A percentile compares a stretch with the other conserved stretches of the same genome.
These are phyloP conservation scores for Apocheima hispidaria DNA, from an alignment of 2,888 invertebrate genomes.

Conservation along the genomic window DNA sequence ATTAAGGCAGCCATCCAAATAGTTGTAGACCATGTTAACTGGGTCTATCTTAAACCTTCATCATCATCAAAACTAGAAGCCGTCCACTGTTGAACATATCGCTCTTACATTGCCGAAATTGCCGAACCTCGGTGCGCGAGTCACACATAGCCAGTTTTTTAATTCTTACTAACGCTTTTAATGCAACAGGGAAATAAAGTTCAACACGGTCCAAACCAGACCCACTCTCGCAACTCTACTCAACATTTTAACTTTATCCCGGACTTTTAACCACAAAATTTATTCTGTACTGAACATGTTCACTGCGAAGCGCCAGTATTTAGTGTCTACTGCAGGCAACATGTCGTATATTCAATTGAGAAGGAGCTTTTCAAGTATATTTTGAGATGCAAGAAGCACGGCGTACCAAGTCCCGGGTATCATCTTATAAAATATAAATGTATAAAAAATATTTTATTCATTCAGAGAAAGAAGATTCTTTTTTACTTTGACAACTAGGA, in stretches of 20 bases:
- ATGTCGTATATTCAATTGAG: background rate
- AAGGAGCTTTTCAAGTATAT: conserved; percentile 3
- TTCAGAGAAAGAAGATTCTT: too few relatives aligned
- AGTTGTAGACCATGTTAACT: too few relatives aligned
- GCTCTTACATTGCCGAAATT: too few relatives aligned
- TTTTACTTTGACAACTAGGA: too few relatives aligned
- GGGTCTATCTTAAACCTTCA: too few relatives aligned
- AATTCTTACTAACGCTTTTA: background rate
- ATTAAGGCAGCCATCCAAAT: too few relatives aligned
- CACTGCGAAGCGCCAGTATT: conserved; percentile 11
- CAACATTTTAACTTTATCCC: conserved; percentile 14
- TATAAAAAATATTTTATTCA: too few relatives aligned
- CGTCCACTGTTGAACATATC: too few relatives aligned
- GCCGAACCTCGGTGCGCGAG: background rate
- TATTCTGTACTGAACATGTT: conserved; percentile 13
- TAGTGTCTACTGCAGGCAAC: conserved; percentile 13
- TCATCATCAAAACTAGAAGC: too few relatives aligned
- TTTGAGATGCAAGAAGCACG: too few relatives aligned
- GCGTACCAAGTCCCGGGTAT: too few relatives aligned
- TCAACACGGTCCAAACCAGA: conserved; percentile 9
- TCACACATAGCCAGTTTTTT: background rate
- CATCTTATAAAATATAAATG: too few relatives aligned
- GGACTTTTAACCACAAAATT: conserved; percentile 15
- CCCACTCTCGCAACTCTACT: conserved; percentile 1
- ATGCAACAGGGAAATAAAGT: conserved; percentile 7